Conservation (phyloP, 2,113 vertebrate species). For the Panthera uncia region DNA sequence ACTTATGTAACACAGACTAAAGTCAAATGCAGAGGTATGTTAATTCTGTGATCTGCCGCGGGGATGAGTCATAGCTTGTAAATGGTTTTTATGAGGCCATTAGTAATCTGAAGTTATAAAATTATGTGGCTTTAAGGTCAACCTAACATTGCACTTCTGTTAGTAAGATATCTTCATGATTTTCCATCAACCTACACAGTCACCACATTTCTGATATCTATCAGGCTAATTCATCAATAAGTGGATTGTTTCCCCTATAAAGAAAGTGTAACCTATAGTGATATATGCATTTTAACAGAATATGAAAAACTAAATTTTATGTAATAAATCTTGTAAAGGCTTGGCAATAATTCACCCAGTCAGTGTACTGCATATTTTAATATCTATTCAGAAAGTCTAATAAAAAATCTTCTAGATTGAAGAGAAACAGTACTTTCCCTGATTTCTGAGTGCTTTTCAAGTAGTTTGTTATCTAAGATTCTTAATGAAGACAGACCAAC, state of each 20-base stretch:
- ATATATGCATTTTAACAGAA: not conserved
- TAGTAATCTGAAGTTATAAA: not conserved
- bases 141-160: not conserved
- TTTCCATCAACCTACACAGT: not conserved
- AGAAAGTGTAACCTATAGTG: not conserved
- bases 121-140: constrained; percentile 38
- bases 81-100: constrained; percentile 35
- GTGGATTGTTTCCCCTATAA: not conserved
- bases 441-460: not conserved
- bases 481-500: not conserved
- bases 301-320: not conserved
- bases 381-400: not conserved
- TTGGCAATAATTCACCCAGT: not conserved
- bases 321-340: not conserved
- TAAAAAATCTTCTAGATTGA: not conserved
- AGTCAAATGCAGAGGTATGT: constrained; percentile 33
- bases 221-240: not conserved
- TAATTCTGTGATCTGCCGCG: not conserved
- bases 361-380: not conserved
- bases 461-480: not conserved
- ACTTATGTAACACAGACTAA: constrained; percentile 35
- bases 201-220: not conserved
- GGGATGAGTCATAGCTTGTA: constrained; percentile 50
- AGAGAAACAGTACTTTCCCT: not conserved
- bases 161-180: not conserved